Conservation (phyloP, 2,797 vertebrate genomes). For the Hylomyscus alleni region DNA sequence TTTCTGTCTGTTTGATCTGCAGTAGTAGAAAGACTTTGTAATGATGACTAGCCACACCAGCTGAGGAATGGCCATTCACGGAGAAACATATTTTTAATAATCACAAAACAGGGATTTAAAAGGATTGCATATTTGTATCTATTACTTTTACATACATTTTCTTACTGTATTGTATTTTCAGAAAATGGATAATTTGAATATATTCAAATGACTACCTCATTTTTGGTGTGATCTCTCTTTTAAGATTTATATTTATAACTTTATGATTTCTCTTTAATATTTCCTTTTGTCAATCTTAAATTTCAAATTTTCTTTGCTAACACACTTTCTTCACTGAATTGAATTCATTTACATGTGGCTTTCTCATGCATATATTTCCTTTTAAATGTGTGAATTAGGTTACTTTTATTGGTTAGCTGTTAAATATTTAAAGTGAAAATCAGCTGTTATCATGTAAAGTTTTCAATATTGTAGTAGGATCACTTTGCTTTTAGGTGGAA, state of each 20-base stretch:
- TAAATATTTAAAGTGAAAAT: slow-evolving; percentile 77
- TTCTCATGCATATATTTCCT: slow-evolving; percentile 72
- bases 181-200: background rate
- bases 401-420: slow-evolving; percentile 77
- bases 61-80: background rate
- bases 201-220: slow-evolving; percentile 39
- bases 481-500: background rate
- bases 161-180: slow-evolving; percentile 63
- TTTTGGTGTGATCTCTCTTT: slow-evolving; percentile 28
- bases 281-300: slow-evolving; percentile 79
- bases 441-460: slow-evolving; percentile 76
- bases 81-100: slow-evolving; percentile 70
- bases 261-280: slow-evolving; percentile 67
- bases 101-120: slow-evolving; percentile 66
- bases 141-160: slow-evolving; percentile 56
- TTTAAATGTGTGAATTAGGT: slow-evolving; percentile 73
- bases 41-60: background rate
- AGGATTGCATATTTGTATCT: slow-evolving; percentile 61
- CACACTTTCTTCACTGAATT: slow-evolving; percentile 75
- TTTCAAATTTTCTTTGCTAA: slow-evolving; percentile 78
- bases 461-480: background rate
- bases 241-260: slow-evolving; percentile 63
- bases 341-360: slow-evolving; percentile 83
- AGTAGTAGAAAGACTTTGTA: background rate
- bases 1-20: background rate